Conservation (phyloP, 2,888 invertebrate genomes). For the Cephonodes hylas region DNA sequence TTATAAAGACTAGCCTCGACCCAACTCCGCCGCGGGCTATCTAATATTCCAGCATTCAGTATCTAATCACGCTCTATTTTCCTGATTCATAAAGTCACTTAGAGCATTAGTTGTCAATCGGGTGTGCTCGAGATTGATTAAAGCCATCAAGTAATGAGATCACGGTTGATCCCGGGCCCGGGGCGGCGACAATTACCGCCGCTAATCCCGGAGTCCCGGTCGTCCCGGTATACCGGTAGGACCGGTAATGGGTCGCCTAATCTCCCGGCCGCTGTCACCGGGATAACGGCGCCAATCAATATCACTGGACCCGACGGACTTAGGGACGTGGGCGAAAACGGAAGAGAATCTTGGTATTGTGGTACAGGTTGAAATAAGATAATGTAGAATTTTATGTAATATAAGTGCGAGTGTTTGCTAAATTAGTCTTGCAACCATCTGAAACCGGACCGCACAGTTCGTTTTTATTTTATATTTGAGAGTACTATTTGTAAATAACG, state of each 20-base stretch:
- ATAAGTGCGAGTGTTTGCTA: too few species aligned
- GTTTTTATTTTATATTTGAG: too few species aligned
- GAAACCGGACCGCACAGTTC: too few species aligned
- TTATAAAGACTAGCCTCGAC: too few species aligned
- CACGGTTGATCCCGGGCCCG: background rate
- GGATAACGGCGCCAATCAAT: slow-evolving; percentile 16
- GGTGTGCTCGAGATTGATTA: background rate
- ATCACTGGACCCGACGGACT: slow-evolving; percentile 28
- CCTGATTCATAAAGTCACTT: background rate
- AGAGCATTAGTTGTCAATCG: background rate
- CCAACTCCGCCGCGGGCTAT: too few species aligned
- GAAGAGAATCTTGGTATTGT: too few species aligned
- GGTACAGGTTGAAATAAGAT: too few species aligned
- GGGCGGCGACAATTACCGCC: background rate
- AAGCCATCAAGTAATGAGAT: background rate
- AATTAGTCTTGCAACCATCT: too few species aligned
- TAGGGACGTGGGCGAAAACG: slow-evolving; percentile 35
- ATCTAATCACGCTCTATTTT: too few species aligned
- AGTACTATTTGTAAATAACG: too few species aligned
- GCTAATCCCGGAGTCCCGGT: background rate
- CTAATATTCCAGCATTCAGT: too few species aligned
- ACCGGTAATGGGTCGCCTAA: background rate
- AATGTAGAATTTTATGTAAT: too few species aligned
- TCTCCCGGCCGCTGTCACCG: slow-evolving; percentile 6
- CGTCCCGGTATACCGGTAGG: background rate